Base-by-base conservation (phyloP, 2,797 vertebrate species). In the Ciconia nigra region DNA sequence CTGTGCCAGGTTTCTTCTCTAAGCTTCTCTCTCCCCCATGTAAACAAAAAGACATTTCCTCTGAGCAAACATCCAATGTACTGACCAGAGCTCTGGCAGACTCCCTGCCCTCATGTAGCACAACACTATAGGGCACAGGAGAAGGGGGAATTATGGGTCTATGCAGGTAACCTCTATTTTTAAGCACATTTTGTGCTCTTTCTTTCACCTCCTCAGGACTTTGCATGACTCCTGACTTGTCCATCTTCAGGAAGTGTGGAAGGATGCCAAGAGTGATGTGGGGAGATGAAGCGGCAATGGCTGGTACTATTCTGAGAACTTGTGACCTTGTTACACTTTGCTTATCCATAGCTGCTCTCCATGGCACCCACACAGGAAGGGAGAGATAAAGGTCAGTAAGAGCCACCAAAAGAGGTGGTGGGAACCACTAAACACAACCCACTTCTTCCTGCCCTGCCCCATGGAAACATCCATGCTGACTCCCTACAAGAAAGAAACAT, bases 1-100 rank as follows among this genome's bases (percentile, higher is more conserved):
- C 95, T 95, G 96, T 97, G 98, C 96, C 97, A 98, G 97, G 97
- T 97, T 93, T 96, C 96, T 96, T 95, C 95, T 93, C 92, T 98
- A 98, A 98, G 98, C 98, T 96, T 95, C 95, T 96, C 87, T 96
- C 86, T 97, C 87, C 54, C 67, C 87, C 78, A 57, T 89, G 92
- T 96, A 93, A 97, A 96, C 95, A 98, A 97, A 97, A 89, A 86
- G 65, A 95, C 95, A 96, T 92, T 97, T 96, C 76, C 79, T 92
- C 58, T 81, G 62, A 97, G 88, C 89, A 96, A 88, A 86, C 21
- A 92, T 55, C 71, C 72, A 93, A 37, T 29, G 6, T 13, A 52
- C 33, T 66, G 46, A 77, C 67, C 57, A 93, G 35, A 88, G 51
- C 66, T 66, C 54, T 39, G 46, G 37, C 35, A 86, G 33, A 19